phyloP scores from a whole-genome alignment of 2,113 vertebrate genomes.

The Blennius ocellaris region DNA sequence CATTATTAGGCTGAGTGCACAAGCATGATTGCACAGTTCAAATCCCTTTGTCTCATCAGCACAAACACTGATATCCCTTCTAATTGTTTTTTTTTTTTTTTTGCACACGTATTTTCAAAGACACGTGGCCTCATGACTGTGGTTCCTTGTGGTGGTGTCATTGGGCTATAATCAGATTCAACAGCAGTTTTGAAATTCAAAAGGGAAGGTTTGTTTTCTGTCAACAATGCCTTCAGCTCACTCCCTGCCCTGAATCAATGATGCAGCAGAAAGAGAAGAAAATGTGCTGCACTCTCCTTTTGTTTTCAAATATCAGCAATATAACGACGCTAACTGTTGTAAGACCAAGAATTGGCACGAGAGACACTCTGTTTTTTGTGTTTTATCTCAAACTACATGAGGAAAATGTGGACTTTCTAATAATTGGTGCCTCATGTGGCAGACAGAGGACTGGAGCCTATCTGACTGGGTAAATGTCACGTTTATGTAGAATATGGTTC shows the following conservation, averaged over 20 bases:
- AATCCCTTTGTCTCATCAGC: slow-evolving; percentile 25
- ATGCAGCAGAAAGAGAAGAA: slow-evolving; percentile 14
- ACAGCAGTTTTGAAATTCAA: slow-evolving; percentile 25
- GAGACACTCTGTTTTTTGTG: not conserved
- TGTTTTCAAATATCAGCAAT: slow-evolving; percentile 10
- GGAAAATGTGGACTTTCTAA: not conserved
- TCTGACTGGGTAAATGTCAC: too few species aligned
- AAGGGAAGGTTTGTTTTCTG: slow-evolving; percentile 18
- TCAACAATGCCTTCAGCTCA: slow-evolving; percentile 19
- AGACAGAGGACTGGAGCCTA: too few species aligned
- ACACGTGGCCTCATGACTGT: slow-evolving; percentile 21
- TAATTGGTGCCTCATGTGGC: too few species aligned
- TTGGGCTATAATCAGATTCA: slow-evolving; percentile 40
- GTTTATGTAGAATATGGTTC: too few species aligned
- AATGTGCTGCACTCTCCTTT: slow-evolving; percentile 1
- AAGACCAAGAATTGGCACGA: slow-evolving; percentile 1
- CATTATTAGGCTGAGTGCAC: slow-evolving; percentile 52
- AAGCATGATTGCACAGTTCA: slow-evolving; percentile 25
- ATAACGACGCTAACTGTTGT: slow-evolving; percentile 2
- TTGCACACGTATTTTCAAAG: slow-evolving; percentile 23
- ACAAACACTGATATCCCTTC: slow-evolving; percentile 10
- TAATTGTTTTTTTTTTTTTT: slow-evolving; percentile 3
- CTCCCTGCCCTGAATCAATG: not conserved
- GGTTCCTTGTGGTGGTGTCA: slow-evolving; percentile 13
- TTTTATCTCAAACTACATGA: not conserved